These are phyloP conservation scores for Pyrrhosoma nymphula DNA, from an alignment of 2,888 invertebrate genomes.

Conservation along the genomic window DNA sequence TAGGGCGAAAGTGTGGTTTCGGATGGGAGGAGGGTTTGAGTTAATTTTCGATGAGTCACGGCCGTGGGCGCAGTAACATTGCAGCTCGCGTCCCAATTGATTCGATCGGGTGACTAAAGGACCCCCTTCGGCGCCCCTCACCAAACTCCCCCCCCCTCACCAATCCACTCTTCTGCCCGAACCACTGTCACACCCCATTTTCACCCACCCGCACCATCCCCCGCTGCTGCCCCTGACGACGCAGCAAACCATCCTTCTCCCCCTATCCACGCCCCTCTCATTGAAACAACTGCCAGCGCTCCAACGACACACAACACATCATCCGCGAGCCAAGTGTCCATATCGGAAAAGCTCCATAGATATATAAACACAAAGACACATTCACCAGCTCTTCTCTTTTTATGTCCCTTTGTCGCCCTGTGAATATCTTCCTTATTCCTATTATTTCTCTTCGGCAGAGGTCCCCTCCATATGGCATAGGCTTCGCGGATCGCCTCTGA, in stretches of 20 bases:
- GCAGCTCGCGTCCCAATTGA: slow-evolving; percentile 52
- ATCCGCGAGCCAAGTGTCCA: background rate
- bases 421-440: too few relatives aligned
- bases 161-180: background rate
- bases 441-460: too few relatives aligned
- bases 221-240: background rate
- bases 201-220: background rate
- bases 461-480: too few relatives aligned
- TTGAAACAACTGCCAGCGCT: background rate
- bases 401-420: background rate
- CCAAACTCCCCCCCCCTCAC: background rate
- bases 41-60: slow-evolving; percentile 65
- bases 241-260: background rate
- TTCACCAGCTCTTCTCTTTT: background rate
- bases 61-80: slow-evolving; percentile 18
- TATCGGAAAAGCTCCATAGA: background rate
- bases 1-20: background rate
- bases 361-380: background rate
- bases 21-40: background rate
- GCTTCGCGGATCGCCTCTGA: too few relatives aligned
- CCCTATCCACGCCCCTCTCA: background rate
- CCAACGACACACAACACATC: background rate
- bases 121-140: background rate
- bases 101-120: slow-evolving; percentile 60
- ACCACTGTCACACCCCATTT: background rate